Base-by-base conservation (phyloP, 1,140 invertebrate genomes). In the Anastatus disparis region DNA sequence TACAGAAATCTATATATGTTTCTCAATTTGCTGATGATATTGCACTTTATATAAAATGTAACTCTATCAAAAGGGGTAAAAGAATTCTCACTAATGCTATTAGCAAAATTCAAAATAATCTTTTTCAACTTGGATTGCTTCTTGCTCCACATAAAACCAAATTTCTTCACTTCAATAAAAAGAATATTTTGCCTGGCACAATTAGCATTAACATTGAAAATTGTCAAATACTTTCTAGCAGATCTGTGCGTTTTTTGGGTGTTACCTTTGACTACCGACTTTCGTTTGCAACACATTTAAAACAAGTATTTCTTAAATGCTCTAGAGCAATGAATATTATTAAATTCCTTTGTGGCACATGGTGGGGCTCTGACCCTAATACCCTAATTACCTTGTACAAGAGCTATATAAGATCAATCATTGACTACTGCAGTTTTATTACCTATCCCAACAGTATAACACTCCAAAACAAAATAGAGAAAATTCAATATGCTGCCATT, bases 261-360 rank as follows among this genome's bases (percentile, higher is more conserved):
- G 24, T 52, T 13, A 52, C 24, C 8, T 52, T 52, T 52, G 24
- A 52, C 15, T 52, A 52, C 15, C 20, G 24, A 52, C 48, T 24
- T 13, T 8, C 24, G 8, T 24, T 24, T 24, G 20, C 20, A 24
- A 22, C n/a, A 9, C 48, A 24, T 24, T 9, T 10, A 6, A 24
- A 52, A 50, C 27, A 20, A n/a, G 13, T 17, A n/a, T 15, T 2
- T 17, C 35, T 1, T 24, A 42, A 38, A 38, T 38, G 35, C 13
- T 7, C 35, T 8, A 38, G 13, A 1, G 35, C 35, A 12, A 31
- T 59, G n/a, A 46, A 62, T 27, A 62, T 44, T 15, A 0, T 62
- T 12, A 62, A 62, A 46, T 62, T 15, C 12, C 44, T 62, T n/a
- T 46, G n/a, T n/a, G n/a, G n/a, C n/a, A n/a, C n/a, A n/a, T n/a